A percentile compares a stretch with the other conserved stretches of the same genome.
Conservation (phyloP, 2,888 invertebrate genomes). For the Adelognathus sp. region DNA sequence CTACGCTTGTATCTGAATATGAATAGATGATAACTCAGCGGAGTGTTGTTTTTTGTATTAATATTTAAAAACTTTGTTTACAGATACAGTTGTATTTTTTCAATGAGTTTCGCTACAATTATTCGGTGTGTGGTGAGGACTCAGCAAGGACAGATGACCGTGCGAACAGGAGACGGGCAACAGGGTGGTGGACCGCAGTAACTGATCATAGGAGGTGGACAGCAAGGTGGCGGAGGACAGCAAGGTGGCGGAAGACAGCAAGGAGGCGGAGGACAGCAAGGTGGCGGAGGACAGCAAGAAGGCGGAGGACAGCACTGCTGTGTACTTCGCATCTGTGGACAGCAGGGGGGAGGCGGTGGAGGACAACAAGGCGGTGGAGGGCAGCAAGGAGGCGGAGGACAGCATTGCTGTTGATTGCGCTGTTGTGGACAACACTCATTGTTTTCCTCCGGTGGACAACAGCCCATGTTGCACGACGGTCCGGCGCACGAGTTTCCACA, state of each 20-base stretch:
- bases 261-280: slow-evolving; percentile 25
- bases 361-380: slow-evolving; percentile 9
- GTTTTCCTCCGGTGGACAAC: slow-evolving; percentile 25
- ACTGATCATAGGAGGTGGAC: slow-evolving; percentile 69
- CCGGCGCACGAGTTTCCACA: slow-evolving; percentile 53
- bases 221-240: slow-evolving; percentile 69
- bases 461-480: slow-evolving; percentile 23
- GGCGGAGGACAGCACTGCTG: slow-evolving; percentile 40
- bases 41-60: not conserved
- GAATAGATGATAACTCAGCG: not conserved
- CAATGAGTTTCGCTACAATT: not conserved
- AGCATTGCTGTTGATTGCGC: not conserved
- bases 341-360: slow-evolving; percentile 15
- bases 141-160: slow-evolving; percentile 47
- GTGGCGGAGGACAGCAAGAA: not conserved
- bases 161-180: slow-evolving; percentile 37
- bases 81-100: not conserved
- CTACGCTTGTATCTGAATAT: too few species aligned
- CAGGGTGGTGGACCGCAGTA: slow-evolving; percentile 38
- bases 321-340: not conserved
- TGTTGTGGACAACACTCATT: slow-evolving; percentile 50
- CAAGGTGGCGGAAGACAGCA: slow-evolving; percentile 59
- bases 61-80: not conserved
- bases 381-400: slow-evolving; percentile 32
- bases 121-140: not conserved